These are phyloP conservation scores for Podarcis siculus DNA, from an alignment of 2,797 vertebrate genomes.

Conservation along the genomic window DNA sequence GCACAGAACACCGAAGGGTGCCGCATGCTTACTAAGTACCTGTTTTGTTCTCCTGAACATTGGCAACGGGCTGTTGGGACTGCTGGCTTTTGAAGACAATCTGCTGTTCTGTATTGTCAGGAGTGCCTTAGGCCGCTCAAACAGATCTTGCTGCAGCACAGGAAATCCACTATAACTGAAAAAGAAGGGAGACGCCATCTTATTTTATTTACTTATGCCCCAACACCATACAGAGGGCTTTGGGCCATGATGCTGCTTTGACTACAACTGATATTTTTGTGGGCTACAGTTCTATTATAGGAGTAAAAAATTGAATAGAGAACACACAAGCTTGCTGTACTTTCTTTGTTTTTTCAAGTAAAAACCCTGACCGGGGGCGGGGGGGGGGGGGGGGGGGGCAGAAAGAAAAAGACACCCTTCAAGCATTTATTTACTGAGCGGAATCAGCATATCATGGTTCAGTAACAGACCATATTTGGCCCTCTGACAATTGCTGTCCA, in stretches of 20 bases:
- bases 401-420: not conserved
- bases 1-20: not conserved
- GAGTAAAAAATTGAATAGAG: too few species aligned
- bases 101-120: constrained; percentile 79
- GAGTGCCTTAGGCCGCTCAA: constrained; percentile 88
- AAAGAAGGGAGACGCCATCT: constrained; percentile 34
- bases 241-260: not conserved
- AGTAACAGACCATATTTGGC: not conserved
- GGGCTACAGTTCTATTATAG: not conserved
- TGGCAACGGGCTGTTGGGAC: constrained; percentile 91
- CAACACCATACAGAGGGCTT: not conserved
- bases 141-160: constrained; percentile 88
- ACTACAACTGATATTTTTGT: not conserved
- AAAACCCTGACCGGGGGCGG: too few species aligned
- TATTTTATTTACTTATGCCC: not conserved
- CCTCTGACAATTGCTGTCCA: not conserved
- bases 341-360: too few species aligned
- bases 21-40: constrained; percentile 76
- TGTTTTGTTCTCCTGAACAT: constrained; percentile 98
- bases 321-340: too few species aligned
- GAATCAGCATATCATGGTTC: too few species aligned
- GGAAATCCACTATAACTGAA: constrained; percentile 95
- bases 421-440: not conserved
- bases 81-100: constrained; percentile 86
- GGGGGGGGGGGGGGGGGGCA: too few species aligned